These are phyloP conservation scores for Psococerastis gibbosa DNA, from an alignment of 2,888 invertebrate species.

Conservation along the genomic window DNA sequence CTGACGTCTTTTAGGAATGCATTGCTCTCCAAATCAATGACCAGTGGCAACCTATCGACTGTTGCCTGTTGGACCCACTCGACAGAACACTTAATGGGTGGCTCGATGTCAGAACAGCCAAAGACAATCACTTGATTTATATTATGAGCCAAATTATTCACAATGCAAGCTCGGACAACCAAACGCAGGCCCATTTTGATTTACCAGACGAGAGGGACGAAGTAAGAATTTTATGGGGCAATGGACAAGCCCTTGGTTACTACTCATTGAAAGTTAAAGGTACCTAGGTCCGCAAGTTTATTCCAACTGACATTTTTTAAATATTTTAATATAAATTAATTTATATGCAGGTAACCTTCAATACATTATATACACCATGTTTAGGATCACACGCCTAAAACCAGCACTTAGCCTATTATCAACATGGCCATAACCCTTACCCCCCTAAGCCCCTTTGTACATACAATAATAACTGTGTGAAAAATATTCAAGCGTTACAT, in stretches of 20 bases:
- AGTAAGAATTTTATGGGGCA: constrained; percentile 19
- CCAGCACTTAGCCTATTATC: no score
- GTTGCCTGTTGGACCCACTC: neutral
- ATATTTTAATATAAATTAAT: no score
- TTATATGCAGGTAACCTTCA: no score
- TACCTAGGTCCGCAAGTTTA: no score
- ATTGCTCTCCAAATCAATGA: neutral
- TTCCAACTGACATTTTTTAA: no score
- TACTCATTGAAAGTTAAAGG: constrained; percentile 26
- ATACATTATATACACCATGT: no score
- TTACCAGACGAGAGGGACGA: constrained; percentile 14
- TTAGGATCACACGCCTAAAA: no score
- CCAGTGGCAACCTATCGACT: neutral
- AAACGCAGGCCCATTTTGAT: constrained; percentile 14
- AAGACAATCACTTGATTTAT: neutral
- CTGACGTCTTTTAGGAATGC: neutral
- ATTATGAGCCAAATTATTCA: constrained; percentile 2
- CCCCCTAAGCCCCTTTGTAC: no score
- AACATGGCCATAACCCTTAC: no score
- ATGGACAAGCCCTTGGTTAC: constrained; percentile 23
- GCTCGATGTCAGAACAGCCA: neutral
- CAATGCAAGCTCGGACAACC: neutral
- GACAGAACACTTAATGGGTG: neutral
- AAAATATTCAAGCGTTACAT: no score
- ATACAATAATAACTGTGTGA: no score